Evolutionary conservation across 2,113 vertebrate genomes (phyloP).

Genomic region (Sus scrofa): T2T-Sscrofa CM000829.6:61951501-61952000

Average conservation of each 20-base stretch:
- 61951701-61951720: not conserved
- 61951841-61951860: not conserved
- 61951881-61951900: not conserved
- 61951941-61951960: not conserved
- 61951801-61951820: constrained; percentile 10
- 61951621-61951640: not conserved
- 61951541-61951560: constrained; percentile 7
- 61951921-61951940: not conserved
- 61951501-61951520: not conserved
- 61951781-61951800: not conserved
- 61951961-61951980: not conserved
- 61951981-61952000: not conserved
- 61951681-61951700: not conserved
- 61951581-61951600: constrained; percentile 4
- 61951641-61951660: constrained; percentile 9
- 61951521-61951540: constrained; percentile 37
- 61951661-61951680: not conserved
- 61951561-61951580: not conserved
- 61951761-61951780: constrained; percentile 53
- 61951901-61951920: not conserved
- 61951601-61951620: not conserved
- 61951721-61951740: not conserved
- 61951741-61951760: not conserved
- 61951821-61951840: not conserved
- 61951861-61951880: not conserved